Evolutionary conservation across 2,888 invertebrate species (phyloP).

Genomic region (Synanthedon tipuliformis): DNA sequence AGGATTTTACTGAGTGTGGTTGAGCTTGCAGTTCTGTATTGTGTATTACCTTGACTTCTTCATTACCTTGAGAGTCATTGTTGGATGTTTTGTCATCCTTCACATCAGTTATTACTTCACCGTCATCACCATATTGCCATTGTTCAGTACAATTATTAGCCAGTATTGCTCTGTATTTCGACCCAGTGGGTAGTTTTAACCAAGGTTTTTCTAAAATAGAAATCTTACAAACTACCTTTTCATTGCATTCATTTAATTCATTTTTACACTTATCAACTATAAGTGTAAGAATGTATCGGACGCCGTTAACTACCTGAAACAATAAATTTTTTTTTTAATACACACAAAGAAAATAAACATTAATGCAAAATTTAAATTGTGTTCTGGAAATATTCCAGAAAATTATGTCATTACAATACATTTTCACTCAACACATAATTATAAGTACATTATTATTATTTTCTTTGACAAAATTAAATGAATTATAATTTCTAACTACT

Average conservation of each 20-base stretch:
- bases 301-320: slow-evolving; percentile 71
- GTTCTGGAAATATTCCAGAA: too few species aligned
- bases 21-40: slow-evolving; percentile 32
- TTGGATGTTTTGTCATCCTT: slow-evolving; percentile 17
- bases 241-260: slow-evolving; percentile 29
- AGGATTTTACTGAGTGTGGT: slow-evolving; percentile 25
- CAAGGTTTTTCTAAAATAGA: slow-evolving; percentile 76
- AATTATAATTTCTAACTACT: background rate
- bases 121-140: slow-evolving; percentile 59
- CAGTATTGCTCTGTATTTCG: slow-evolving; percentile 71
- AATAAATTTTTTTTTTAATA: slow-evolving; percentile 3
- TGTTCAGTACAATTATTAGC: slow-evolving; percentile 75
- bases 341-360: slow-evolving; percentile 1
- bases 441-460: too few species aligned
- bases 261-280: slow-evolving; percentile 61
- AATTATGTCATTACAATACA: too few species aligned
- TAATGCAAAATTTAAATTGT: background rate
- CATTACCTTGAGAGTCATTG: slow-evolving; percentile 34
- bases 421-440: too few species aligned
- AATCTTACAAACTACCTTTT: slow-evolving; percentile 66
- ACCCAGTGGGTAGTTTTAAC: slow-evolving; percentile 67
- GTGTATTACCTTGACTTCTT: slow-evolving; percentile 36
- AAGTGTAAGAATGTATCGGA: slow-evolving; percentile 68
- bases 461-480: too few species aligned
- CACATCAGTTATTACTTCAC: slow-evolving; percentile 27